Base-by-base conservation (phyloP, 2,113 vertebrate genomes). In the Notothenia rossii region DNA sequence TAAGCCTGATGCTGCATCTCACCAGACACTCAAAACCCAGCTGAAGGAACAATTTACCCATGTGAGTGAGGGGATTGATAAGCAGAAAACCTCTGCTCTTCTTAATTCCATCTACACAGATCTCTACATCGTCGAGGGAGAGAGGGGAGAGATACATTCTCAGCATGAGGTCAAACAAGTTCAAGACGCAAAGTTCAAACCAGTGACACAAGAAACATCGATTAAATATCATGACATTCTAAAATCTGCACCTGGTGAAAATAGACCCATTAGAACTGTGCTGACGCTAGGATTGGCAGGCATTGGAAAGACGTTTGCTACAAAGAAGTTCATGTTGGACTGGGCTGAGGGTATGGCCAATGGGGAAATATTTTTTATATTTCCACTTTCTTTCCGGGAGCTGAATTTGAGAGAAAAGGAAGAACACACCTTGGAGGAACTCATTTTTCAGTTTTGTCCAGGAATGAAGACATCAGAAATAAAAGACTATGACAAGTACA, bases 251-350 rank as follows among this genome's bases (percentile, higher is more conserved):
- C 1, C 0, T 0, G 68, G 10, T 53, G 64, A 0, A 33, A 1
- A 68, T 49, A 49, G 15, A 50, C 7, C 9, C 9, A 75, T 87
- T 0, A 67, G 49, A 55, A 86, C 69, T 7, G 87, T 89, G 51
- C 51, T 91, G 10, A 91, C 87, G 1, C 66, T 29, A 7, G 89
- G 89, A 75, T 7, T 84, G n/a, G 89, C 89, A 54, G 89, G 87
- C 29, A 76, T 87, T 33, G 89, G 89, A 70, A 91, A 87, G 54
- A 63, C 66, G 0, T 76, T 91, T 49, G 70, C 87, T 9, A 86
- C 78, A 11, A 88, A 77, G 75, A 90, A 88, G 53, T 86, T 75
- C 84, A 86, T 88, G 63, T 73, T 90, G 69, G 87, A 91, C 75
- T 91, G 89, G 89, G 83, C 89, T 59, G 83, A 91, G 2, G 73